These are phyloP conservation scores for Chaetura pelagica DNA, from an alignment of 2,113 vertebrate species.

Conservation along the genomic window DNA sequence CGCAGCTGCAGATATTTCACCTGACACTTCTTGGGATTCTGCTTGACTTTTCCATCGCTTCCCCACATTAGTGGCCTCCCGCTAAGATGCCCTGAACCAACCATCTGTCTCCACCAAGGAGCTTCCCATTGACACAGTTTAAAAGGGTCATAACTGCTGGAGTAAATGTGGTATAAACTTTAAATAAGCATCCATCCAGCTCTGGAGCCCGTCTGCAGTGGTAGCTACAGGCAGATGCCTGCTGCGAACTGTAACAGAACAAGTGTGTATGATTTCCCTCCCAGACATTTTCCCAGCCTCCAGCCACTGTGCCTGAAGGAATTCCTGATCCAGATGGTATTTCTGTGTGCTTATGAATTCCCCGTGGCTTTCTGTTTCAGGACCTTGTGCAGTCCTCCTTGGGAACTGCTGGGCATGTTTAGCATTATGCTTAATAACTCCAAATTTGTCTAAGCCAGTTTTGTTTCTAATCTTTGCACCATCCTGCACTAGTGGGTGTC, in stretches of 20 bases:
- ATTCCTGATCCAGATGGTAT: background rate
- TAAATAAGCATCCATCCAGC: background rate
- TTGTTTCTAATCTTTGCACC: background rate
- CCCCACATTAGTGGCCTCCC: background rate
- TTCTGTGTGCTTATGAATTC: background rate
- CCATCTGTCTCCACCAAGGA: conserved; percentile 23
- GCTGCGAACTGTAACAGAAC: background rate
- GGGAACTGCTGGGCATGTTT: background rate
- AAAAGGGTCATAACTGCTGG: background rate
- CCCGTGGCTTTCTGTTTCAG: background rate
- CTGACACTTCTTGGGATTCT: background rate
- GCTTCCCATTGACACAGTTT: background rate
- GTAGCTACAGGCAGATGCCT: background rate
- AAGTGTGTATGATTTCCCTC: background rate
- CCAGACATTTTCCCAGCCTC: background rate
- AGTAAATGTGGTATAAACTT: background rate
- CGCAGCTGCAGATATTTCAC: background rate
- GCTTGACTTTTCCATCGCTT: background rate
- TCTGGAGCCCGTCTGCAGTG: rapidly evolving
- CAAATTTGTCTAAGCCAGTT: background rate
- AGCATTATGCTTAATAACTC: background rate
- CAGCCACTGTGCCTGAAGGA: background rate
- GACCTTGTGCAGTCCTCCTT: background rate
- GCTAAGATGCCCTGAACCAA: conserved; percentile 27
- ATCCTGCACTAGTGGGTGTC: background rate